Evolutionary conservation across 2,113 vertebrate genomes (phyloP), one percentile per base, ranked within the genome.

Genomic region (Fulmarus glacialis): DNA sequence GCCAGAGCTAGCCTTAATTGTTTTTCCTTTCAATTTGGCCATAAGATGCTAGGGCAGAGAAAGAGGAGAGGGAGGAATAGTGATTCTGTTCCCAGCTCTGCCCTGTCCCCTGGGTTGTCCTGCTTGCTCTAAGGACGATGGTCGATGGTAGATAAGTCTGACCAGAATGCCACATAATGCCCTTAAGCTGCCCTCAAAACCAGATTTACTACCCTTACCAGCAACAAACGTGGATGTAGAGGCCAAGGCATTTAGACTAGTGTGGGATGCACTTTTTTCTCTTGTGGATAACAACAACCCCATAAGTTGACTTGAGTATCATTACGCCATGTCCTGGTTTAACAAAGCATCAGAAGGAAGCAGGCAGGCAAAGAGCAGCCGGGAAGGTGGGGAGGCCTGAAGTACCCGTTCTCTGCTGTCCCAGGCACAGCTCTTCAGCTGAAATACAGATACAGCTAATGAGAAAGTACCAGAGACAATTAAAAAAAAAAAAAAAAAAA

Each of bases 271-370:
- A 13, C 52, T 80, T 71, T 71, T 40, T 45, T 30, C 11, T 17
- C 12, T 40, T 9, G 32, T 18, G 43, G 34, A 34, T 30, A 58
- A 15, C 40, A 62, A 2, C 68, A 53, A 13, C 50, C 4, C 34
- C 4, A 2, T 22, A 19, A 84, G 42, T 2, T 63, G 42, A 14
- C 3, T 2, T 29, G 23, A 17, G 5, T 52, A 12, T 18, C 5
- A 4, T 27, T 43, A 29, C 0, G 0, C 27, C 27, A 11, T 7
- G 16, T 32, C 18, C 32, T 8, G 32, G 19, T 26, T 82, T 30
- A 68, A 7, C 70, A 64, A 53, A 78, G 11, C 23, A n/a, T 59
- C 43, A 52, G 23, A 40, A 24, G 43, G 38, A 45, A 58, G 11
- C 11, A 52, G 56, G 17, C 43, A 66, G 38, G n/a, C n/a, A 59